Evolutionary conservation across 2,888 invertebrate species (phyloP).

Genomic region (Gastracanthus pulcherrimus): DNA sequence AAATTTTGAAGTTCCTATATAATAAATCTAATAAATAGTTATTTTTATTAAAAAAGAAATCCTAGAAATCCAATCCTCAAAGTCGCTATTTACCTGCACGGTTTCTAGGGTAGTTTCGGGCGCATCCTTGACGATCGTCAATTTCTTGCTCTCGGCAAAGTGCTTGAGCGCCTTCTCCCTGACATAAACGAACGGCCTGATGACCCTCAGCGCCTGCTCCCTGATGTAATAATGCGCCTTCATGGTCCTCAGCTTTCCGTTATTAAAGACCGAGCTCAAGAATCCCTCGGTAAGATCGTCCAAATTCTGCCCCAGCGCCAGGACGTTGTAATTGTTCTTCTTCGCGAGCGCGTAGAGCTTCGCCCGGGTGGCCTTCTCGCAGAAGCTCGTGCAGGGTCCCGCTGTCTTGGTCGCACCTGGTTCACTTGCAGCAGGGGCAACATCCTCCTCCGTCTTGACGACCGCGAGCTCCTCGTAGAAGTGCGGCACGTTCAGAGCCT

Average conservation of each 20-base stretch:
- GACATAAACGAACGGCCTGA: constrained; percentile 92
- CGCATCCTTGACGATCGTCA: constrained; percentile 84
- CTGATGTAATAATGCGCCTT: constrained; percentile 90
- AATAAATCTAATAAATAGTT: background rate
- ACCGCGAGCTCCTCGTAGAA: constrained; percentile 82
- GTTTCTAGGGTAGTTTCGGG: constrained; percentile 78
- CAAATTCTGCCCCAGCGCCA: constrained; percentile 92
- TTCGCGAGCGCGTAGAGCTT: constrained; percentile 87
- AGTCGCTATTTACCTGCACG: constrained; percentile 76
- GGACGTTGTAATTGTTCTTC: constrained; percentile 89
- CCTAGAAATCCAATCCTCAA: background rate
- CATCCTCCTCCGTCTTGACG: constrained; percentile 80
- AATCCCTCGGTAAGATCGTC: constrained; percentile 92
- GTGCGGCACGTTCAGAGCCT: constrained; percentile 80
- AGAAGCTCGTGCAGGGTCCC: constrained; percentile 82
- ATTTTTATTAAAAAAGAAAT: background rate
- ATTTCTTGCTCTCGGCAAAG: constrained; percentile 85
- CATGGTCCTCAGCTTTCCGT: constrained; percentile 87
- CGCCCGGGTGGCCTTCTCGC: constrained; percentile 85
- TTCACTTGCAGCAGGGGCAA: constrained; percentile 56
- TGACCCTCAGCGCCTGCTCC: constrained; percentile 88
- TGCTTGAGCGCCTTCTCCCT: constrained; percentile 86
- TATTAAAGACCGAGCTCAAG: constrained; percentile 89
- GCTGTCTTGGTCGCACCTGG: constrained; percentile 64
- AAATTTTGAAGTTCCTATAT: background rate